Base-by-base conservation (phyloP, 2,113 vertebrate genomes). In the Verasper variegatus region DNA sequence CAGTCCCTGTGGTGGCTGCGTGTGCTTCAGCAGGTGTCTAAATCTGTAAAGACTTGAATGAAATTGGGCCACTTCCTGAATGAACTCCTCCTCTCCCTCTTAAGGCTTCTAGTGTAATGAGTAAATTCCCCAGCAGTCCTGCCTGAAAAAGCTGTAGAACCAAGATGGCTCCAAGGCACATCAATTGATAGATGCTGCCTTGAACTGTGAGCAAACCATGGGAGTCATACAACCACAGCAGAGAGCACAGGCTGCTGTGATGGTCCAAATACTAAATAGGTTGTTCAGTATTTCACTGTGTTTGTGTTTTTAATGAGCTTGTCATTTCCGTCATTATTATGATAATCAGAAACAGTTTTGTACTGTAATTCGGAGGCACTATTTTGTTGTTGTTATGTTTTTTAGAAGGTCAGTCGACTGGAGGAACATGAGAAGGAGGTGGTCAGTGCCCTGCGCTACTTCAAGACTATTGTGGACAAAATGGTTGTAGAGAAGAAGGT, bases 391-490 rank as follows among this genome's bases (percentile, higher is more conserved):
- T 40, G 0, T 24, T 65, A 5, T 14, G 65, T 51, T 26, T 54
- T 74, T 3, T 70, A 99, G 98, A 99, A 96, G 80, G 95, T 97
- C 0, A 97, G 95, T 4, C 96, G 97, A 83, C 92, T 99, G 62
- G 97, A 98, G 75, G 98, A 99, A 75, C 96, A 98, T 12, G 98
- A 99, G 88, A 99, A 99, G 89, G 98, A 99, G 21, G 98, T 99
- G 0, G 98, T 99, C 83, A 98, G 97, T 61, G 98, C 98, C 0
- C 72, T 99, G 84, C 96, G 96, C 76, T 99, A 99, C 92, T 98
- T 99, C 76, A 99, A 99, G 94, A 98, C 97, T 40, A 99, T 99
- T 55, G 98, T 99, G 86, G 98, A 99, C 93, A 99, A 99, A 90
- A 99, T 99, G 97, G 96, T 95, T 0, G 95, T 98, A 58, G 98